Evolutionary conservation across 2,888 invertebrate genomes (phyloP).

Genomic region (Eupeodes luniger): DNA sequence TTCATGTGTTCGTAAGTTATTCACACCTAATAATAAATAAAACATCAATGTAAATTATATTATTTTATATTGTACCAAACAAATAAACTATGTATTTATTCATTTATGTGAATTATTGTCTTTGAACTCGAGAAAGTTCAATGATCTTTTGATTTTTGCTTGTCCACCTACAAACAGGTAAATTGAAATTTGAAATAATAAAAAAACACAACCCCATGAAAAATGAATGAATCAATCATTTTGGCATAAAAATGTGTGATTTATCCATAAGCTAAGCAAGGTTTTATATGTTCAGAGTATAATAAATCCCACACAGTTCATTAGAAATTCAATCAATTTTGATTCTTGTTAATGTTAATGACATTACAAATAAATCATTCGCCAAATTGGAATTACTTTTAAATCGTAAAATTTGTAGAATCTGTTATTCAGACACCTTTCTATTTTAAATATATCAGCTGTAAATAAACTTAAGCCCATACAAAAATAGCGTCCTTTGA

Average conservation of each 20-base stretch:
- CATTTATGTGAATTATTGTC: not conserved
- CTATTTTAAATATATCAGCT: no score
- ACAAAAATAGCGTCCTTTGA: no score
- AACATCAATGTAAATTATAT: no score
- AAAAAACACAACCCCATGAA: not conserved
- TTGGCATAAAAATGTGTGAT: conserved; percentile 2
- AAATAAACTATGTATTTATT: not conserved
- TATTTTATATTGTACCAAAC: not conserved
- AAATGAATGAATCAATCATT: conserved; percentile 14
- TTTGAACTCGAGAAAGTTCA: conserved; percentile 14
- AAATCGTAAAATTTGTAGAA: no score
- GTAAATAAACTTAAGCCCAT: no score
- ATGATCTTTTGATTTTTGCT: conserved; percentile 21
- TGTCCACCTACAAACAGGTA: conserved; percentile 8
- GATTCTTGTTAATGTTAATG: not conserved
- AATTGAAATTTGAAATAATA: not conserved
- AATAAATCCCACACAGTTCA: conserved; percentile 41
- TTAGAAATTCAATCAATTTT: conserved; percentile 39
- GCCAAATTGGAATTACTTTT: not conserved
- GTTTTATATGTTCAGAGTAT: not conserved
- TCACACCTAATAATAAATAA: no score
- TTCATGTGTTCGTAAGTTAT: no score
- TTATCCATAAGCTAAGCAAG: conserved; percentile 28
- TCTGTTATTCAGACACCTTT: no score
- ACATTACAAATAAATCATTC: not conserved